phyloP scores from a whole-genome alignment of 2,113 vertebrate genomes.

The Lycocorax pyrrhopterus region DNA sequence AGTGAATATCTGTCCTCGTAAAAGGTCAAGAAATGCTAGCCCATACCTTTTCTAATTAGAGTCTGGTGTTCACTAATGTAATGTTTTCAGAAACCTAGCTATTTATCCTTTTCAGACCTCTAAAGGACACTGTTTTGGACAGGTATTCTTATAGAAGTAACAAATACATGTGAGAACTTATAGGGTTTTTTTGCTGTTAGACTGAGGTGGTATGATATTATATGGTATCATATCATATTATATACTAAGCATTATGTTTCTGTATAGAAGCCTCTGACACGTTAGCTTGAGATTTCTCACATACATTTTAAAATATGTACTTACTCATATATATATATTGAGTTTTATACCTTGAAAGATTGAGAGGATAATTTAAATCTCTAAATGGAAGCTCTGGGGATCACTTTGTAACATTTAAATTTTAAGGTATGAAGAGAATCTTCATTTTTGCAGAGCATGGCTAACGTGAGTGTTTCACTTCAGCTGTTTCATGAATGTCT shows the following conservation, averaged over 20 bases:
- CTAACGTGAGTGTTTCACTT: not conserved
- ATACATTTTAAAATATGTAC: not conserved
- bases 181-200: not conserved
- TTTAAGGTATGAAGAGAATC: not conserved
- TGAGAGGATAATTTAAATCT: not conserved
- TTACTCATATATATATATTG: not conserved
- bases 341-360: not conserved
- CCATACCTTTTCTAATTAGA: not conserved
- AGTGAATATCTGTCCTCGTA: not conserved
- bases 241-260: not conserved
- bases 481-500: not conserved
- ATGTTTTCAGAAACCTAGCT: not conserved
- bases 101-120: not conserved
- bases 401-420: not conserved
- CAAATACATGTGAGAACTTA: not conserved
- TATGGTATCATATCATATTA: not conserved
- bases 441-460: not conserved
- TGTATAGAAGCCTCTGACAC: not conserved
- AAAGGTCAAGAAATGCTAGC: not conserved
- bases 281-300: not conserved
- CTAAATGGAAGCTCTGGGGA: not conserved
- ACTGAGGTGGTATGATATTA: not conserved
- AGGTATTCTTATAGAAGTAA: not conserved
- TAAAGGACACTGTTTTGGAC: not conserved
- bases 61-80: not conserved